Conservation (phyloP, 2,113 vertebrate genomes). For the Halichoeres trimaculatus region DNA sequence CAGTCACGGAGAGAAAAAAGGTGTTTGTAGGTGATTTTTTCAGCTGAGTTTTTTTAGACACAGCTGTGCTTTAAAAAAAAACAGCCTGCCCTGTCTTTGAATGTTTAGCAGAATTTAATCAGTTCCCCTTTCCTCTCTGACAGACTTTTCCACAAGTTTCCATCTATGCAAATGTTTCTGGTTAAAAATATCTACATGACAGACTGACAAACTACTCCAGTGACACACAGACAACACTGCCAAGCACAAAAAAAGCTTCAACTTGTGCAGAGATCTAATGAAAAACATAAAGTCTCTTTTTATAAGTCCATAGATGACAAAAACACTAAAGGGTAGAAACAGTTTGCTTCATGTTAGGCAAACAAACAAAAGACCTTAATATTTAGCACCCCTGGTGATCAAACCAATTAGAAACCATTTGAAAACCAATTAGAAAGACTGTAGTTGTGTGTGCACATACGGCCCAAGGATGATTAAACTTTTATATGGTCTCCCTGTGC, state of each 20-base stretch:
- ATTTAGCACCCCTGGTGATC: constrained; percentile 33
- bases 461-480: constrained; percentile 60
- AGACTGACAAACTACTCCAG: constrained; percentile 4
- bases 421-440: constrained; percentile 52
- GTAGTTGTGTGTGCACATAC: constrained; percentile 51
- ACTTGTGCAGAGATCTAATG: neutral
- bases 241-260: neutral
- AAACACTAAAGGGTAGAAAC: neutral
- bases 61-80: neutral
- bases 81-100: neutral
- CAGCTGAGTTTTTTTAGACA: neutral
- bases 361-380: constrained; percentile 1
- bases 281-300: neutral
- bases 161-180: constrained; percentile 48
- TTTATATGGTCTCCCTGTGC: constrained; percentile 64
- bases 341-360: neutral
- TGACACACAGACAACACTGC: constrained; percentile 12
- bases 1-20: too few species aligned
- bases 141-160: constrained; percentile 22
- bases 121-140: constrained; percentile 18
- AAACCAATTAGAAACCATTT: constrained; percentile 61
- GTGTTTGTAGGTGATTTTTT: neutral
- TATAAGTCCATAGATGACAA: neutral
- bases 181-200: constrained; percentile 30
- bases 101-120: constrained; percentile 25